A percentile compares a stretch with the other conserved stretches of the same genome.
These are phyloP conservation scores for Montipora capitata DNA, from an alignment of 92 coral and sea anemone species.

Conservation along the genomic window DNA sequence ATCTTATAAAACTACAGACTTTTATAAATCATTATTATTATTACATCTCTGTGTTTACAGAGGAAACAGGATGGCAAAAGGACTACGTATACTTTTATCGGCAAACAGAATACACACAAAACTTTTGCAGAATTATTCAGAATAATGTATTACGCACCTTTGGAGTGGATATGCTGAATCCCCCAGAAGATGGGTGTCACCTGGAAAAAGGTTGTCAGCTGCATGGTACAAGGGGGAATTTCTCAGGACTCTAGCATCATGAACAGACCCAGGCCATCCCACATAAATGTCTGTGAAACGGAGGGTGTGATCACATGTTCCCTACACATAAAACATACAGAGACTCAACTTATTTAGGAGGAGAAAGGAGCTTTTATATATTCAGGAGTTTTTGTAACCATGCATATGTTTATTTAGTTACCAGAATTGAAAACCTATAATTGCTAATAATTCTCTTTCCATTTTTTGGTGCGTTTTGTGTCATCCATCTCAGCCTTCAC, in stretches of 20 bases:
- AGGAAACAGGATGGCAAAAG: neutral
- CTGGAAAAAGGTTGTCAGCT: neutral
- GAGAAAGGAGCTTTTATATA: too few species aligned
- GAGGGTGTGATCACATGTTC: neutral
- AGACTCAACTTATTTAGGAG: neutral
- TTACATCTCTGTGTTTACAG: too few species aligned
- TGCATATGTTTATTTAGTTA: too few species aligned
- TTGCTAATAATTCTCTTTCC: too few species aligned
- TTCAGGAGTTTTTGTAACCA: too few species aligned
- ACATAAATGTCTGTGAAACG: constrained; percentile 1
- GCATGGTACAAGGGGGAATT: constrained; percentile 5
- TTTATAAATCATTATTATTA: too few species aligned
- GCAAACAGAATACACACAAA: neutral
- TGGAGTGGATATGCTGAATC: neutral
- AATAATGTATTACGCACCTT: neutral
- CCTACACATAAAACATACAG: neutral
- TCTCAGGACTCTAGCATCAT: neutral
- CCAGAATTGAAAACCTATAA: too few species aligned
- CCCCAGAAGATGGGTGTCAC: neutral
- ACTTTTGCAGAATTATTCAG: neutral
- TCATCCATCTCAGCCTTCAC: too few species aligned
- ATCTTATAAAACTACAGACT: too few species aligned
- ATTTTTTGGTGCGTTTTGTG: too few species aligned
- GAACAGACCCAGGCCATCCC: constrained; percentile 13
- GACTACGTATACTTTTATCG: neutral